These are phyloP conservation scores for Myiozetetes cayanensis DNA, from an alignment of 2,113 vertebrate genomes.

Conservation along the genomic window DNA sequence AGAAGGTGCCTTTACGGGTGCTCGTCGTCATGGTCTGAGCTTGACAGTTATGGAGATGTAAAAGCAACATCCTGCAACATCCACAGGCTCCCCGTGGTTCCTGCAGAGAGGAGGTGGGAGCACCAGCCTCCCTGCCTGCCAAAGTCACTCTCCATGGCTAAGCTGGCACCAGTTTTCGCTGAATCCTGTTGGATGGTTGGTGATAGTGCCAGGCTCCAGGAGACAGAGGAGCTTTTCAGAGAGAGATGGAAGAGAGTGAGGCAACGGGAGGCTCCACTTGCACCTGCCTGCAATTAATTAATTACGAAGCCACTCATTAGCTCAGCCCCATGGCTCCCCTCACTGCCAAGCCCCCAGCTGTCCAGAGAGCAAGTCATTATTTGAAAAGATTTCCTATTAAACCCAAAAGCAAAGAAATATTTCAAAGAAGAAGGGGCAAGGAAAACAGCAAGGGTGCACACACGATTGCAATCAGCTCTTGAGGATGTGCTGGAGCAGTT, in stretches of 20 bases:
- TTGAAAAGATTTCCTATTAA: constrained; percentile 29
- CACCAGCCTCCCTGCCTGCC: background rate
- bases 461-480: background rate
- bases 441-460: background rate
- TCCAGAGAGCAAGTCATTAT: constrained; percentile 41
- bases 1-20: background rate
- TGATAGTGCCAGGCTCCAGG: background rate
- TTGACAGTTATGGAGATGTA: background rate
- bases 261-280: background rate
- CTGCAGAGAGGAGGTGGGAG: background rate
- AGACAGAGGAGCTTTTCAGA: background rate
- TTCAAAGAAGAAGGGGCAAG: background rate
- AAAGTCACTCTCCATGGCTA: background rate
- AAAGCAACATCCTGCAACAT: background rate
- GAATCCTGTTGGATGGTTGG: background rate
- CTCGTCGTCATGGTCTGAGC: background rate
- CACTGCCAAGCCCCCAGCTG: constrained; percentile 37
- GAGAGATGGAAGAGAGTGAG: background rate
- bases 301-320: constrained; percentile 55
- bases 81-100: background rate
- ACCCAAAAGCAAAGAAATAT: background rate
- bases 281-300: constrained; percentile 65
- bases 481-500: background rate
- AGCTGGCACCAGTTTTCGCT: background rate
- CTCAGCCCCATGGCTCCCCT: constrained; percentile 23